Evolutionary conservation across 2,113 vertebrate species (phyloP).

Genomic region (Cardinalis cardinalis): DNA sequence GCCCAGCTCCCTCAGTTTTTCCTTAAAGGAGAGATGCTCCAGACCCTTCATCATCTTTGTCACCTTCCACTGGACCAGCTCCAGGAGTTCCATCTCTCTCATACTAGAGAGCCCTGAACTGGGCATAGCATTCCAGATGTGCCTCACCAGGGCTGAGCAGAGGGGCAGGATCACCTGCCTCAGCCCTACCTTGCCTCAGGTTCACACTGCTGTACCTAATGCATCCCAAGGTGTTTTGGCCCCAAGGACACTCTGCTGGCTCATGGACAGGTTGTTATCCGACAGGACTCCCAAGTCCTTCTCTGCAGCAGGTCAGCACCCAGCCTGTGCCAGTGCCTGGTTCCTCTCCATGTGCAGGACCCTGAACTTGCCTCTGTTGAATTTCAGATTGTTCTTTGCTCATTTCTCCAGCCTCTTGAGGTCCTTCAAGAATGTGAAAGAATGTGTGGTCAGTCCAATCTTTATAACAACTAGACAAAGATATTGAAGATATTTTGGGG

Average conservation of each 20-base stretch:
- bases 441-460: background rate
- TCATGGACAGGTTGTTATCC: no score
- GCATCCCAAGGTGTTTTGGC: background rate
- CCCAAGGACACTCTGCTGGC: background rate
- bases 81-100: background rate
- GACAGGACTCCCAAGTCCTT: background rate
- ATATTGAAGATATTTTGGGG: background rate
- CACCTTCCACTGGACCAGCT: rapidly evolving
- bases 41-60: no score
- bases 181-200: background rate
- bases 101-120: no score
- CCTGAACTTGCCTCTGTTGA: background rate
- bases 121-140: background rate
- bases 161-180: background rate
- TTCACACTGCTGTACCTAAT: background rate
- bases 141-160: background rate
- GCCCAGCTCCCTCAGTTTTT: background rate
- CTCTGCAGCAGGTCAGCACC: background rate
- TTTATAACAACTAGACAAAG: background rate
- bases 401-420: background rate
- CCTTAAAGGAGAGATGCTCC: background rate
- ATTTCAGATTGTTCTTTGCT: background rate
- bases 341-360: background rate
- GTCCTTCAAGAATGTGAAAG: background rate
- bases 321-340: background rate